Evolutionary conservation across 2,113 vertebrate genomes (phyloP).

Genomic region (Actenoides hombroni): DNA sequence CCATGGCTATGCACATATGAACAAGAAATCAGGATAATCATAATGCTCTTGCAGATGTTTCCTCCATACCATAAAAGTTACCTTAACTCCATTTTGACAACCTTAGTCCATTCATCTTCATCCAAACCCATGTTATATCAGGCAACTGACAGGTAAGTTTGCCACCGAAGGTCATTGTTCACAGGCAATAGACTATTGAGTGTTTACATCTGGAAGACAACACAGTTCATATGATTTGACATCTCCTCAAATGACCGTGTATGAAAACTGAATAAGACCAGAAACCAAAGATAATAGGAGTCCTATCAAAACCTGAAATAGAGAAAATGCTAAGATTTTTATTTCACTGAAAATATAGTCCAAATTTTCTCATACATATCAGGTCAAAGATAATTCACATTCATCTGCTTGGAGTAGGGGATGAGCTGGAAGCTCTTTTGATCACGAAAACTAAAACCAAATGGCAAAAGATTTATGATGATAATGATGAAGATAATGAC

Average conservation of each 20-base stretch:
- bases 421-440: background rate
- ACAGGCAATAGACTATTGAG: background rate
- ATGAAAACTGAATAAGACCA: background rate
- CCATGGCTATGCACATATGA: background rate
- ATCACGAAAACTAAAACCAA: background rate
- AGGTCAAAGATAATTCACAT: background rate
- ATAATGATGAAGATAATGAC: background rate
- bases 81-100: background rate
- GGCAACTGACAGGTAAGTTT: background rate
- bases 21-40: background rate
- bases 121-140: background rate
- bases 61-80: background rate
- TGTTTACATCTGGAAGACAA: background rate
- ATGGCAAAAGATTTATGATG: background rate
- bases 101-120: background rate
- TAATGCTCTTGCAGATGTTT: background rate
- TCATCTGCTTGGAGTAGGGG: background rate
- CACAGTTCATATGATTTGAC: background rate
- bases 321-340: background rate
- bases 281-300: background rate
- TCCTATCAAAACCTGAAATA: background rate
- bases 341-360: background rate
- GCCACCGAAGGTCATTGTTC: background rate
- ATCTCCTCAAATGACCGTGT: background rate
- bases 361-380: background rate